phyloP scores from a whole-genome alignment of 2,113 vertebrate genomes.

The Bubo scandiacus region DNA sequence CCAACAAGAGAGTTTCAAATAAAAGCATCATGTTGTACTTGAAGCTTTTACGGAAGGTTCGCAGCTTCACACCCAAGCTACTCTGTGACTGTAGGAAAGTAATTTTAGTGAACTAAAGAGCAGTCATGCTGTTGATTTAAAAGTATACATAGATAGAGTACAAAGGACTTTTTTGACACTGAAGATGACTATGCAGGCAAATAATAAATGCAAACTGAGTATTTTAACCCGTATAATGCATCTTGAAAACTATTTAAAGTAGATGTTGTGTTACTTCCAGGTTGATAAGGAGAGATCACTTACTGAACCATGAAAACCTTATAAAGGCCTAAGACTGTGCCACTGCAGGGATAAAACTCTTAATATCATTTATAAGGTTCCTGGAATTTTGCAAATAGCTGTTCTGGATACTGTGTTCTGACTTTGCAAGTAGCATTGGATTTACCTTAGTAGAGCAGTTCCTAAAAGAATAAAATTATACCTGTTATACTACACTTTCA shows the following conservation, averaged over 20 bases:
- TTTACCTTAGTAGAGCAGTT: background rate
- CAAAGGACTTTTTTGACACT: background rate
- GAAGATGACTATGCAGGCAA: background rate
- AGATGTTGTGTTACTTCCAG: background rate
- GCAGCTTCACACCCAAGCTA: background rate
- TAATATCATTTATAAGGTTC: background rate
- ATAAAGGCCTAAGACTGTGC: background rate
- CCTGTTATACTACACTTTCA: background rate
- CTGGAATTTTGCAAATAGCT: background rate
- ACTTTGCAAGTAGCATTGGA: background rate
- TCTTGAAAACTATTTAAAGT: background rate
- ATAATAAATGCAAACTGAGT: background rate
- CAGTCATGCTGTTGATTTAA: background rate
- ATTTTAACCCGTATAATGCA: background rate
- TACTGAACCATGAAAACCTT: background rate
- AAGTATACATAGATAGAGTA: background rate
- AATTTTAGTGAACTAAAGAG: background rate
- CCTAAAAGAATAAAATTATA: background rate
- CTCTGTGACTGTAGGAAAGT: background rate
- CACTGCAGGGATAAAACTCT: background rate
- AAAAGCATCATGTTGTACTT: background rate
- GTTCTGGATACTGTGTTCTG: rapidly evolving
- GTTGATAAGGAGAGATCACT: background rate
- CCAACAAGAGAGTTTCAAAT: background rate
- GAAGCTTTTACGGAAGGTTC: background rate